phyloP scores from a whole-genome alignment of 2,113 vertebrate genomes.

The Aegypius monachus region DNA sequence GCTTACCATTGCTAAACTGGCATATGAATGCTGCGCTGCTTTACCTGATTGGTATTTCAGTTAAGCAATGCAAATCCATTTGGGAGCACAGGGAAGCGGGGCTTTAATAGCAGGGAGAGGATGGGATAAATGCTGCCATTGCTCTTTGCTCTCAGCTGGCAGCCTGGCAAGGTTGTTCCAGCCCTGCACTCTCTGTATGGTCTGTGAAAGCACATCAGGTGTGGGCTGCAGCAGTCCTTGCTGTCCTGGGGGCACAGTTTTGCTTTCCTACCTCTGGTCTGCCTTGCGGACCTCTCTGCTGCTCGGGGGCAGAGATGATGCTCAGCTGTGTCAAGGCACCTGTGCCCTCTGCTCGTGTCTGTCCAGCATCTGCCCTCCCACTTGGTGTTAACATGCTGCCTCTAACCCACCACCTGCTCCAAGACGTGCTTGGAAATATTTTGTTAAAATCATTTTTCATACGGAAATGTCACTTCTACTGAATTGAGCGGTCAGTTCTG shows the following conservation, averaged over 20 bases:
- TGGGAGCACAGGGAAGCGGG: neutral
- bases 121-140: neutral
- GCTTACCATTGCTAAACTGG: neutral
- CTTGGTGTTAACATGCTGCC: neutral
- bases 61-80: neutral
- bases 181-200: fast-evolving
- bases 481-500: neutral
- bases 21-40: fast-evolving
- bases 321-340: neutral
- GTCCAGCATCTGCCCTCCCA: neutral
- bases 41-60: neutral
- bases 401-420: neutral
- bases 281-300: neutral
- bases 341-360: neutral
- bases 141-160: neutral
- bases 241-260: neutral
- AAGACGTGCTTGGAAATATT: neutral
- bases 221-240: neutral
- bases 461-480: neutral
- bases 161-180: neutral
- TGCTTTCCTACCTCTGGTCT: neutral
- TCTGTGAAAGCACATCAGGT: neutral
- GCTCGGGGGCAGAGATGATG: fast-evolving
- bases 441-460: neutral
- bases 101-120: neutral